Evolutionary conservation across 2,888 invertebrate species (phyloP), one percentile per base, ranked within the genome.

Genomic region (Noctua fimbriata): DNA sequence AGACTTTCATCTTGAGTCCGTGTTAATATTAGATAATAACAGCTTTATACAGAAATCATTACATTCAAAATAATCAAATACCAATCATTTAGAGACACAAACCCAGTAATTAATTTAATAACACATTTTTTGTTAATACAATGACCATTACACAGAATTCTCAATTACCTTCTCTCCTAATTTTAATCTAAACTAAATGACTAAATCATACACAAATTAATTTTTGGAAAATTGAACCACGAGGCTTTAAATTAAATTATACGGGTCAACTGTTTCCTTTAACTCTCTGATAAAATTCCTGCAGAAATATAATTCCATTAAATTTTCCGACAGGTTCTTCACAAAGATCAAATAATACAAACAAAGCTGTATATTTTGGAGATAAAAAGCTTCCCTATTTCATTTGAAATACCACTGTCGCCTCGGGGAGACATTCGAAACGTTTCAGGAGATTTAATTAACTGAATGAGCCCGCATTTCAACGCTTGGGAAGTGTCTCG

Each of bases 391-490:
- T 52, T 65, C 24, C 1, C 10, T 47, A n/a, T 65, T 55, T 66
- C 47, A 79, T 71, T 79, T 41, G 0, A 47, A 55, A 49, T 73
- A 65, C 28, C 52, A 41, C 12, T 73, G 36, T 28, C 24, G n/a
- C 28, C 4, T 63, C 47, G 4, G 7, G 1, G 10, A 63, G 32
- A 47, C 52, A 21, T 36, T 36, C 0, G 24, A 16, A n/a, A 70
- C 10, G 9, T 71, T 36, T 12, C n/a, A 24, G 18, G n/a, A 18
- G 18, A 47, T 36, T 81, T 81, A 55, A 79, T 81, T 79, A 79
- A 72, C 73, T 72, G 14, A 81, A 81, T 55, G 24, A 44, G 16
- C 24, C 16, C 36, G 63, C 28, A 73, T 28, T 65, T 47, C 24
- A 24, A 1, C 14, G 24, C 10, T 70, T 55, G 14, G 1, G 9